Percentiles rank a stretch among this genome's conserved stretches.
phyloP scores from a whole-genome alignment of 2,888 invertebrate species.

The Watsonalla binaria region DNA sequence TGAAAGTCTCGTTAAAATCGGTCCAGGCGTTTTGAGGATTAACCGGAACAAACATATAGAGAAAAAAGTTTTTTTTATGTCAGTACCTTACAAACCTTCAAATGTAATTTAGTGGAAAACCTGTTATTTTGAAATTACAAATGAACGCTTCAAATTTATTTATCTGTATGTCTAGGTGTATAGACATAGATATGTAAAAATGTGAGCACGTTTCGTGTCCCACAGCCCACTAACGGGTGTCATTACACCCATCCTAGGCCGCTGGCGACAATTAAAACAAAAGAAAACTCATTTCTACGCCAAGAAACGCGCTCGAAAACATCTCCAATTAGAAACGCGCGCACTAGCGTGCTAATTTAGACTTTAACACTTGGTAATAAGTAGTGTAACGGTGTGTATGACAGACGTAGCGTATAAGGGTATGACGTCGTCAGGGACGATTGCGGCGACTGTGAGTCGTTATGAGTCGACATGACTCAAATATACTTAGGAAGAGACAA shows the following conservation, averaged over 20 bases:
- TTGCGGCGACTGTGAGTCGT: slow-evolving; percentile 35
- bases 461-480: slow-evolving; percentile 7
- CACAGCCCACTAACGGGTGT: slow-evolving; percentile 7
- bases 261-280: slow-evolving; percentile 18
- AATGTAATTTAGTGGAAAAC: too few relatives aligned
- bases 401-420: slow-evolving; percentile 10
- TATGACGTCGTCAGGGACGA: slow-evolving; percentile 33
- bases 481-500: not conserved
- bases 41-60: too few relatives aligned
- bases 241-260: slow-evolving; percentile 9
- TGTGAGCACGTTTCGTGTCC: not conserved
- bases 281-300: slow-evolving; percentile 19
- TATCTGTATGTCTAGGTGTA: too few relatives aligned
- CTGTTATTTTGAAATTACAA: too few relatives aligned
- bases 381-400: not conserved
- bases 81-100: too few relatives aligned
- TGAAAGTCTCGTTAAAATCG: too few relatives aligned
- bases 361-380: not conserved
- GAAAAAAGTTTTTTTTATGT: too few relatives aligned
- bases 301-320: not conserved
- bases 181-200: too few relatives aligned
- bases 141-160: too few relatives aligned
- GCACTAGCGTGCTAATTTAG: not conserved
- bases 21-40: too few relatives aligned
- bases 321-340: slow-evolving; percentile 22